A percentile compares a stretch with the other conserved stretches of the same genome.
Conservation (phyloP, 1,140 invertebrate genomes). For the Laodelphax striatellus region DNA sequence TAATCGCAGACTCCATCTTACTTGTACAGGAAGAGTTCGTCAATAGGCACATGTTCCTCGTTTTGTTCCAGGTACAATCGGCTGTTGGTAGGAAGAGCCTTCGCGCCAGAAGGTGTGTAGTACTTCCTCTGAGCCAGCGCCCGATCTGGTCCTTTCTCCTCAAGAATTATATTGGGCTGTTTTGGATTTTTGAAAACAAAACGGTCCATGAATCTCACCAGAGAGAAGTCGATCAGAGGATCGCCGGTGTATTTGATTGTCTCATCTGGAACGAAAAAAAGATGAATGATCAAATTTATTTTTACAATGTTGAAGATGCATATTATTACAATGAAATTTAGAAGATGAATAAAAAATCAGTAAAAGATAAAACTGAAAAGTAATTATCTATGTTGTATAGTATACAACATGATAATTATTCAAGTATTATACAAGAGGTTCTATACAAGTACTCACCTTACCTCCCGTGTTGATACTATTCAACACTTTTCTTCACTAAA, state of each 20-base stretch:
- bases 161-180: slow-evolving; percentile 35
- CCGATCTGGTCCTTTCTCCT: slow-evolving; percentile 33
- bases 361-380: too few relatives aligned
- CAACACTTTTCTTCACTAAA: too few relatives aligned
- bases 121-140: slow-evolving; percentile 46
- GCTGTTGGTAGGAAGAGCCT: slow-evolving; percentile 52
- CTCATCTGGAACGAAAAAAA: slow-evolving; percentile 38
- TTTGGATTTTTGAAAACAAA: slow-evolving; percentile 97
- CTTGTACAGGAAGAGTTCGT: slow-evolving; percentile 68
- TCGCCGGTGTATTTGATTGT: slow-evolving; percentile 78
- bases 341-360: too few relatives aligned
- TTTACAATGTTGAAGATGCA: too few relatives aligned
- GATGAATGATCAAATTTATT: too few relatives aligned
- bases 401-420: too few relatives aligned
- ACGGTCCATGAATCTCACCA: slow-evolving; percentile 82
- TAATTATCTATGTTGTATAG: too few relatives aligned
- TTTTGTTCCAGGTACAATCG: slow-evolving; percentile 53
- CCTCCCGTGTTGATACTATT: too few relatives aligned
- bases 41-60: slow-evolving; percentile 60
- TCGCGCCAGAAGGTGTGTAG: slow-evolving; percentile 46
- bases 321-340: too few relatives aligned
- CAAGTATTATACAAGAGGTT: too few relatives aligned
- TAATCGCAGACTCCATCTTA: slow-evolving; percentile 37
- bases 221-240: slow-evolving; percentile 81
- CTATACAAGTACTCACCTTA: too few relatives aligned